Conservation (phyloP, 2,797 vertebrate species). For the Pangasius larnaudii region DNA sequence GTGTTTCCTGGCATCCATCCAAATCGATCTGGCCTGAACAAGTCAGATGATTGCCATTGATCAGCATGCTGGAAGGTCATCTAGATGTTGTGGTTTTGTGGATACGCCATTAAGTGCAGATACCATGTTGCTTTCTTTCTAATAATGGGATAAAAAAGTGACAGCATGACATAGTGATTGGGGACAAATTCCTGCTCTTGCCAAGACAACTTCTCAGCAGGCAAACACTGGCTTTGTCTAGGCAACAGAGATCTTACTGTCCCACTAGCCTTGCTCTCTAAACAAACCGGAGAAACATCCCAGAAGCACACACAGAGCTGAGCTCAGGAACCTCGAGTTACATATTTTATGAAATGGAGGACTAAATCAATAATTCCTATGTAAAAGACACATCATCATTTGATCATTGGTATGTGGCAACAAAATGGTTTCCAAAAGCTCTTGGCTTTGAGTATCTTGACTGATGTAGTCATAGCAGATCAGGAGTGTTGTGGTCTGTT, state of each 20-base stretch:
- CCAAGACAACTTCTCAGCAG: conserved; percentile 63
- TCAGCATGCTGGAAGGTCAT: background rate
- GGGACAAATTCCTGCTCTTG: conserved; percentile 58
- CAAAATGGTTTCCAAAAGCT: conserved; percentile 26
- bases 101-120: conserved; percentile 38
- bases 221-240: conserved; percentile 52
- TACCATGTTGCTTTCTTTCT: conserved; percentile 48
- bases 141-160: conserved; percentile 51
- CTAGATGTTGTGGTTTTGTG: conserved; percentile 18
- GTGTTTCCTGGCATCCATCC: conserved; percentile 21
- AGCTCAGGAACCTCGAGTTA: conserved; percentile 4
- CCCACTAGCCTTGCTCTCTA: conserved; percentile 19
- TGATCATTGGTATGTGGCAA: conserved; percentile 7
- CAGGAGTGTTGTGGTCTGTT: conserved; percentile 22
- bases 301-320: conserved; percentile 24
- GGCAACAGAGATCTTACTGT: conserved; percentile 56
- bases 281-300: conserved; percentile 36
- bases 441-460: conserved; percentile 11
- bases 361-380: conserved; percentile 5
- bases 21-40: conserved; percentile 22
- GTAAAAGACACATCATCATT: background rate
- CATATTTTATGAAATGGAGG: background rate
- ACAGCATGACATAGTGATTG: conserved; percentile 59
- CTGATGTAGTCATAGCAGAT: conserved; percentile 37
- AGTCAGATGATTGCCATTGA: conserved; percentile 16